Percentiles rank a stretch among this genome's conserved stretches.
These are phyloP conservation scores for Hirtodrosophila cameraria DNA, from an alignment of 2,888 invertebrate species.

Conservation along the genomic window DNA sequence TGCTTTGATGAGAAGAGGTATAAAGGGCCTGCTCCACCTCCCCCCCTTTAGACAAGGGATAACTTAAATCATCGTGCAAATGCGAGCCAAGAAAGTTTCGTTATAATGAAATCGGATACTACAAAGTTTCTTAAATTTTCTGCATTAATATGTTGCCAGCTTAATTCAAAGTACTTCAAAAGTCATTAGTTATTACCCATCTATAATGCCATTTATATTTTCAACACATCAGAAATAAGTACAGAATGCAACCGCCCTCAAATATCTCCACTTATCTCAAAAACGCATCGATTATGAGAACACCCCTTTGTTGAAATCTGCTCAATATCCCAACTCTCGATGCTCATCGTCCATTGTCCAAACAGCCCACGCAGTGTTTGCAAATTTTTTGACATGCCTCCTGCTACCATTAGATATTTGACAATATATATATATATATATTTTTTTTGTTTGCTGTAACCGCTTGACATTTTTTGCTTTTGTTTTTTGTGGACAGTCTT, in stretches of 20 bases:
- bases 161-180: background rate
- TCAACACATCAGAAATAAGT: conserved; percentile 1
- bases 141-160: background rate
- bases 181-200: background rate
- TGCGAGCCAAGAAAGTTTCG: no score
- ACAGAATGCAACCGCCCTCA: background rate
- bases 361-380: conserved; percentile 26
- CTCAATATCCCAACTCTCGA: conserved; percentile 1
- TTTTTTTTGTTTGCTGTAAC: background rate
- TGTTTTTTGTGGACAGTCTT: conserved; percentile 57
- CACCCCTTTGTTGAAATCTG: background rate
- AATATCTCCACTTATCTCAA: conserved; percentile 1
- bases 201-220: background rate
- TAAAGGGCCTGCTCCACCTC: no score
- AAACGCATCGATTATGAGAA: background rate
- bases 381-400: conserved; percentile 47
- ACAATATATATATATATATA: background rate
- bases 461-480: conserved; percentile 51
- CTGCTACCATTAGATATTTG: conserved; percentile 5
- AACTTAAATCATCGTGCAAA: no score
- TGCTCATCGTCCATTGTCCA: conserved; percentile 27
- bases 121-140: no score
- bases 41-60: no score
- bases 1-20: no score
- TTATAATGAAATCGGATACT: no score